A percentile compares a stretch with the other conserved stretches of the same genome.
Evolutionary conservation across 1,140 invertebrate species (phyloP).

Genomic region (Argopecten irradians): DNA sequence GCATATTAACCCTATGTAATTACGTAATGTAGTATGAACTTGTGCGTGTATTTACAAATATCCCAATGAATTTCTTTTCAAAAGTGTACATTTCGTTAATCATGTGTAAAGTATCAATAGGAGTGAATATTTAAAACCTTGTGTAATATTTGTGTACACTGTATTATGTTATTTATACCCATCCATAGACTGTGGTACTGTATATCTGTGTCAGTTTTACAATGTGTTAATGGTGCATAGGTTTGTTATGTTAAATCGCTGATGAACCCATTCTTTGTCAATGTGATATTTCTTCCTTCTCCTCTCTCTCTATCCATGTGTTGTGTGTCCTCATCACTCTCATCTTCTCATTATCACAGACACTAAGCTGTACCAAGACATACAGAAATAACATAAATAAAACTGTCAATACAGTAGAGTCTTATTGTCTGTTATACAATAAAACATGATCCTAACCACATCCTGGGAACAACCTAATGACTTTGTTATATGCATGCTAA

Average conservation of each 20-base stretch:
- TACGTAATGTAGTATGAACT: background rate
- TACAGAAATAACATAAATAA: conserved; percentile 18
- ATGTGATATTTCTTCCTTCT: background rate
- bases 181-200: background rate
- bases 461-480: too few relatives aligned
- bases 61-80: background rate
- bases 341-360: background rate
- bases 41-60: background rate
- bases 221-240: background rate
- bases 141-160: background rate
- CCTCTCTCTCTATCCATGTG: background rate
- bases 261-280: background rate
- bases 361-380: conserved; percentile 1
- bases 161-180: background rate
- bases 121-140: background rate
- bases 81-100: background rate
- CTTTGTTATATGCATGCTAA: too few relatives aligned
- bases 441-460: too few relatives aligned
- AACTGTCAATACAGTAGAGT: background rate
- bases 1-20: background rate
- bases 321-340: background rate
- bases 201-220: conserved; percentile 16
- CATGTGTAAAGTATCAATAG: background rate
- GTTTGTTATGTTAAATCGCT: background rate
- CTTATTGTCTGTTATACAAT: background rate